Percentiles rank a stretch among this genome's conserved stretches.
Conservation (phyloP, 2,888 invertebrate genomes). For the Entomobrya multifasciata region DNA sequence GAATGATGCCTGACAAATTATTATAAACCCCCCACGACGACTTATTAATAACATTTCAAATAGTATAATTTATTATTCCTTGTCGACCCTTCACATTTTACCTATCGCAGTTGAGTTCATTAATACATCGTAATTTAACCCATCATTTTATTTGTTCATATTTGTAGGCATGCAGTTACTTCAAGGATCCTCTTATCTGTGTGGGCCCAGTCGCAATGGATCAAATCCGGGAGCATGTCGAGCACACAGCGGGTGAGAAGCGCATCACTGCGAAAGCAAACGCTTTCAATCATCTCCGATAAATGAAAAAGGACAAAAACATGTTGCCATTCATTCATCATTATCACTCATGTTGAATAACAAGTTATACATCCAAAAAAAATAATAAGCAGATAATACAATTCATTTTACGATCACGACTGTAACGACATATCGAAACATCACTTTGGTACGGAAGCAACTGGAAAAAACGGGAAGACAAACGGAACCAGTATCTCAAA, state of each 20-base stretch:
- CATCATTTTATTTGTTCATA: conserved; percentile 7
- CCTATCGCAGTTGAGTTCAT: too few relatives aligned
- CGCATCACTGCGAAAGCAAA: conserved; percentile 85
- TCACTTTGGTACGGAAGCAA: neutral
- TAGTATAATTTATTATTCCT: too few relatives aligned
- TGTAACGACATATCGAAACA: conserved; percentile 33
- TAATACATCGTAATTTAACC: neutral
- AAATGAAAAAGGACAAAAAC: conserved; percentile 35
- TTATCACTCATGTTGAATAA: neutral
- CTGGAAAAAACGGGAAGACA: neutral
- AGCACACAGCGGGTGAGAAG: conserved; percentile 91
- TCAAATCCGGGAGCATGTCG: conserved; percentile 86
- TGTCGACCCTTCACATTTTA: too few relatives aligned
- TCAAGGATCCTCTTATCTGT: conserved; percentile 93
- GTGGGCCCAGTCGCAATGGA: conserved; percentile 92
- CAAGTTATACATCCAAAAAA: too few relatives aligned
- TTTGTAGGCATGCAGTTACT: conserved; percentile 91
- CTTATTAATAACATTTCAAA: too few relatives aligned
- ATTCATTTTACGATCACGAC: too few relatives aligned
- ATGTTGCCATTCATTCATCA: neutral
- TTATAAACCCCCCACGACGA: too few relatives aligned
- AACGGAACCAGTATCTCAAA: conserved; percentile 28
- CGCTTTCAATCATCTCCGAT: conserved; percentile 80
- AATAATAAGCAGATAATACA: too few relatives aligned
- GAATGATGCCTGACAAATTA: too few relatives aligned